Conservation (phyloP, 2,797 vertebrate genomes). For the Pangasius larnaudii region DNA sequence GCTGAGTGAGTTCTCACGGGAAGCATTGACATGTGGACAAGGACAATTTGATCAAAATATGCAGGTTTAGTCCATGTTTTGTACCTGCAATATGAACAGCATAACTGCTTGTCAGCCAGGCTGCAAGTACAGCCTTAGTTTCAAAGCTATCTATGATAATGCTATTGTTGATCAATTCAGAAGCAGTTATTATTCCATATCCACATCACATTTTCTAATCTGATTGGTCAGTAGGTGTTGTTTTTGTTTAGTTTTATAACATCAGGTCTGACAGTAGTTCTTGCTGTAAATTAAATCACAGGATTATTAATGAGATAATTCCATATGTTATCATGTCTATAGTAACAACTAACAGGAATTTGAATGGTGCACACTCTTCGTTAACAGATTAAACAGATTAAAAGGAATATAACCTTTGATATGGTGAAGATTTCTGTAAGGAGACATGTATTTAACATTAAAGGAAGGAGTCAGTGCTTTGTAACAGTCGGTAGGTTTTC, state of each 20-base stretch:
- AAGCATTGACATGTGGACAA: not conserved
- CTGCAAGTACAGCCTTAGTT: not conserved
- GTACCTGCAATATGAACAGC: not conserved
- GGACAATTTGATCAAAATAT: not conserved
- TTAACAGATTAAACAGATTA: not conserved
- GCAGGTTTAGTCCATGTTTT: not conserved
- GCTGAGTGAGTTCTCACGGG: not conserved
- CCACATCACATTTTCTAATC: not conserved
- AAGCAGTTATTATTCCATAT: not conserved
- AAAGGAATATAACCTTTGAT: not conserved
- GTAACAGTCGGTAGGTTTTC: not conserved
- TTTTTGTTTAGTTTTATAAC: not conserved
- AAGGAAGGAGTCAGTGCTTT: not conserved
- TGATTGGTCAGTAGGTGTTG: not conserved
- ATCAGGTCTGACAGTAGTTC: not conserved
- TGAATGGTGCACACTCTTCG: not conserved
- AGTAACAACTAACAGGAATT: not conserved
- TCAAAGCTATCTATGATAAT: not conserved
- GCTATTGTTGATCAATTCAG: not conserved
- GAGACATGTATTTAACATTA: not conserved
- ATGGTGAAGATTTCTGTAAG: not conserved
- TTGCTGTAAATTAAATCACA: not conserved
- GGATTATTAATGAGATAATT: not conserved
- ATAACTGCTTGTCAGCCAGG: not conserved
- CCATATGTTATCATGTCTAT: not conserved